Evolutionary conservation across 2,888 invertebrate genomes (phyloP).

Genomic region (Drosophila emarginata): DNA sequence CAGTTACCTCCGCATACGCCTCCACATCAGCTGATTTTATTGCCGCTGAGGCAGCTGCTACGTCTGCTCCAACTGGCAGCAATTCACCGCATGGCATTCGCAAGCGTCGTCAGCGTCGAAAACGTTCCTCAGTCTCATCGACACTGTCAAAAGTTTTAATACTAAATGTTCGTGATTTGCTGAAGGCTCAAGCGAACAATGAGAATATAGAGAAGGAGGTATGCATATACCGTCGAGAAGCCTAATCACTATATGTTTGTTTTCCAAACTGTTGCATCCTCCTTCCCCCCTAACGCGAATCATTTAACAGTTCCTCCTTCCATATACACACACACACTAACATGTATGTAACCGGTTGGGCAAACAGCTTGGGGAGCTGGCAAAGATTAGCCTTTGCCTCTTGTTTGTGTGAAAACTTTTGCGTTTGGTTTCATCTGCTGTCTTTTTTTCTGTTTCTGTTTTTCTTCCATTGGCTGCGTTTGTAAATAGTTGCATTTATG

Average conservation of each 20-base stretch:
- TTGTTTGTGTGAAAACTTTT: not conserved
- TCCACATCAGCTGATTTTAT: slow-evolving; percentile 30
- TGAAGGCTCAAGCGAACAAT: slow-evolving; percentile 67
- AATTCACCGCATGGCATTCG: slow-evolving; percentile 68
- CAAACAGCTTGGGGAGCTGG: slow-evolving; percentile 1
- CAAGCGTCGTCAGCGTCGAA: slow-evolving; percentile 68
- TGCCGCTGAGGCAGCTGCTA: slow-evolving; percentile 26
- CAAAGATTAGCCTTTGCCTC: not conserved
- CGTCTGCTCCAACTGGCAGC: not conserved
- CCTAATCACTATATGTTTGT: slow-evolving; percentile 1
- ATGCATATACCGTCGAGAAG: slow-evolving; percentile 1
- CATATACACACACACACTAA: not conserved
- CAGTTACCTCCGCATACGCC: slow-evolving; percentile 10
- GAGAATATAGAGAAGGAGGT: slow-evolving; percentile 64
- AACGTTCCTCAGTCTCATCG: slow-evolving; percentile 80
- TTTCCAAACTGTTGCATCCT: slow-evolving; percentile 6
- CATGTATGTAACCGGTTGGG: slow-evolving; percentile 4
- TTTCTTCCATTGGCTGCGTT: slow-evolving; percentile 15
- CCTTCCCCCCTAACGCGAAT: not conserved
- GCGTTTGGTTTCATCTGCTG: not conserved
- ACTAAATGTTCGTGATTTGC: slow-evolving; percentile 81
- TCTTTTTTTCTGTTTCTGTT: slow-evolving; percentile 15
- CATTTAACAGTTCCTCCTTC: not conserved
- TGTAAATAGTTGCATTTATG: slow-evolving; percentile 2
- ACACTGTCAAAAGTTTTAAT: slow-evolving; percentile 81